Evolutionary conservation across 1,140 invertebrate genomes (phyloP).

Genomic region (Homarus americanus): DNA sequence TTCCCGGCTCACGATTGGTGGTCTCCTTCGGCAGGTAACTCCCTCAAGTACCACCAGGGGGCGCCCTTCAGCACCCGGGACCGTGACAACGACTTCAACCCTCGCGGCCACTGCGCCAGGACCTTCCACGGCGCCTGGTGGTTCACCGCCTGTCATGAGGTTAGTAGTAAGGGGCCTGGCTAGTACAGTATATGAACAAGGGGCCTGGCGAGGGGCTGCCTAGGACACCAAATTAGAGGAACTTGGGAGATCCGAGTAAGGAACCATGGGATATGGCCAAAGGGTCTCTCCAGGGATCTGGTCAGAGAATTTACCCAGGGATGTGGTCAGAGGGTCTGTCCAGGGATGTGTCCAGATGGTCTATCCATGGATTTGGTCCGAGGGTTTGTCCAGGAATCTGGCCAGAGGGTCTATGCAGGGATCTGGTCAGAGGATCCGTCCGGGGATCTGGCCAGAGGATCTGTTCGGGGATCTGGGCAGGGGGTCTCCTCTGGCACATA

Average conservation of each 20-base stretch:
- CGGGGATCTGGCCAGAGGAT: too few species aligned
- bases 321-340: too few species aligned
- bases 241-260: background rate
- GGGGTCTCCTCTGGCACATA: too few species aligned
- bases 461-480: too few species aligned
- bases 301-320: too few species aligned
- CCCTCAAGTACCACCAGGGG: slow-evolving; percentile 75
- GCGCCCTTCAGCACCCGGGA: slow-evolving; percentile 77
- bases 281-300: too few species aligned
- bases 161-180: slow-evolving; percentile 25
- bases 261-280: background rate
- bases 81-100: slow-evolving; percentile 77
- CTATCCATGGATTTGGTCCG: too few species aligned
- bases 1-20: too few species aligned
- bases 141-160: slow-evolving; percentile 76
- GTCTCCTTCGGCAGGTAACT: slow-evolving; percentile 60
- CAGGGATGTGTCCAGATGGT: too few species aligned
- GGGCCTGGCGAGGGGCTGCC: background rate
- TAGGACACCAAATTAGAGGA: background rate
- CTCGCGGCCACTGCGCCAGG: slow-evolving; percentile 75
- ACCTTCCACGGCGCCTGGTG: slow-evolving; percentile 77
- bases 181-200: background rate
- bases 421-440: too few species aligned
- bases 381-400: too few species aligned
- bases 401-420: too few species aligned